Base-by-base conservation (phyloP, 2,113 vertebrate species). In the Cephalopholis sonnerati region DNA sequence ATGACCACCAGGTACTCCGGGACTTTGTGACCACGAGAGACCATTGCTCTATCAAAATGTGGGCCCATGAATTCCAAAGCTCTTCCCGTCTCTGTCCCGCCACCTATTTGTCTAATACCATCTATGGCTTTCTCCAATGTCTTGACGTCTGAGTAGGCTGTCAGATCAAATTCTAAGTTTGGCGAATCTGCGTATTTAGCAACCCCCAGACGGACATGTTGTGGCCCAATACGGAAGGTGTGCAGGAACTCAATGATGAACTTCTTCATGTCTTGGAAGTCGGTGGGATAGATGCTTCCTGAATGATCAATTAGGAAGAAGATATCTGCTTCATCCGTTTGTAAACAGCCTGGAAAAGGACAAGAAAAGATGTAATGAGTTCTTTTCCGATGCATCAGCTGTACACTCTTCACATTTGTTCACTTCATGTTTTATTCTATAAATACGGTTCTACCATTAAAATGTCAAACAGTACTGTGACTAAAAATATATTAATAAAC, bases 301-400 rank as follows among this genome's bases (percentile, higher is more conserved):
- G 97, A 98, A 0, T 96, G 94, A 89, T 97, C 97, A 2, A 98
- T 92, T 11, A 98, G 90, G 88, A 98, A 98, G 93, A 95, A 97
- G 66, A 97, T 96, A 44, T 97, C 97, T 0, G 96, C 96, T 92
- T 97, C 95, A 68, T 97, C 94, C 0, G 95, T 95, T 15, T 96
- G 85, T 12, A 83, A 5, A 17, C 97, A 98, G 10, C 89, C 97
- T 98, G 89, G 29, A 83, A 58, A 11, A 54, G n/a, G 2, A 63
- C 78, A 77, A 71, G n/a, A 41, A 82, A 74, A 67, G 11, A 32
- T 12, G 44, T 41, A 12, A 3, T 7, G 1, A 25, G 15, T n/a
- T 72, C 0, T 20, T 6, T 58, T n/a, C 7, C 4, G n/a, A 18
- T n/a, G 4, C 25, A 54, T 68, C 55, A 53, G 15, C 7, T 25